A percentile compares a stretch with the other conserved stretches of the same genome.
Conservation (phyloP, 2,113 vertebrate species). For the Chunga burmeisteri region DNA sequence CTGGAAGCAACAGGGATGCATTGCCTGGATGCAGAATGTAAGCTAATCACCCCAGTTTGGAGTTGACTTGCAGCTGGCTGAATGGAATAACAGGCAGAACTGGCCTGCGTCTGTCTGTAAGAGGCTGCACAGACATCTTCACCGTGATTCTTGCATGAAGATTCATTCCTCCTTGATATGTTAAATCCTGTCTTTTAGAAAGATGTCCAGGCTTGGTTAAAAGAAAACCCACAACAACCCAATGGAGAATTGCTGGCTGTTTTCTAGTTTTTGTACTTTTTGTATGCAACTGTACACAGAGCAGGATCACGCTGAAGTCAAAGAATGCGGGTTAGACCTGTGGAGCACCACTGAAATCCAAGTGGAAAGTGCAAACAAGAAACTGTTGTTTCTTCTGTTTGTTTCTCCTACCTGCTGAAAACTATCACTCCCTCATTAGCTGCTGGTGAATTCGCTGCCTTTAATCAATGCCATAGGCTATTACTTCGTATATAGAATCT, state of each 20-base stretch:
- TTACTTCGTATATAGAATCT: not conserved
- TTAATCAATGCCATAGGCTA: not conserved
- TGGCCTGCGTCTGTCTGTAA: not conserved
- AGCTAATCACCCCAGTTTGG: not conserved
- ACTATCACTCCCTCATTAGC: not conserved
- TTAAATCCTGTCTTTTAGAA: not conserved
- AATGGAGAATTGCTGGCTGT: not conserved
- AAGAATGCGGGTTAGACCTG: not conserved
- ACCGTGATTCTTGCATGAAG: not conserved
- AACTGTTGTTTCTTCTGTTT: not conserved
- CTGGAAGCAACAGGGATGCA: not conserved
- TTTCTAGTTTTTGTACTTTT: not conserved
- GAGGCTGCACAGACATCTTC: not conserved
- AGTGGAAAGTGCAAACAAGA: not conserved
- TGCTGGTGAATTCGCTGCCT: not conserved
- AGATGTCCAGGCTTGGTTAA: not conserved
- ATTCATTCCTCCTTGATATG: not conserved
- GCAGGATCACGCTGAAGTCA: not conserved
- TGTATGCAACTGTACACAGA: not conserved
- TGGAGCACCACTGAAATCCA: not conserved
- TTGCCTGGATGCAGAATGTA: not conserved
- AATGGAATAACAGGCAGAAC: not conserved
- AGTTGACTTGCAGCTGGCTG: not conserved
- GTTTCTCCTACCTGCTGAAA: not conserved
- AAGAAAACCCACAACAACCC: not conserved